Conservation (phyloP, 35 echinoderm and acorn worm species). For the Lytechinus pictus region DNA sequence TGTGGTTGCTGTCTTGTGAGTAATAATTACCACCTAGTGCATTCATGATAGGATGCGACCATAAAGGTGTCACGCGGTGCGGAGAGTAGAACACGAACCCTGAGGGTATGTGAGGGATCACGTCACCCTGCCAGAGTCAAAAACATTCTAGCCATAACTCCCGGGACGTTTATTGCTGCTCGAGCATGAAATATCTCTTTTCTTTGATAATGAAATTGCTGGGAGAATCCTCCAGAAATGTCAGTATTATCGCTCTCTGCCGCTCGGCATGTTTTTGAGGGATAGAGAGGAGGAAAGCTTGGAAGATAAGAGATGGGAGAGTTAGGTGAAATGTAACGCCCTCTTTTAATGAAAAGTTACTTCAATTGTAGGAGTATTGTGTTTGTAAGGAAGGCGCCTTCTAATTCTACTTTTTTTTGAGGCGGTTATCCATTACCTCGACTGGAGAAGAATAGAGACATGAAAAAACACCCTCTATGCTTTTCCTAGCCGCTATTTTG, state of each 20-base stretch:
- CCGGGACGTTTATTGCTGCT: conserved; percentile 26
- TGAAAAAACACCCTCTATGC: background rate
- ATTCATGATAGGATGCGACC: background rate
- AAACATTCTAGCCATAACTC: conserved; percentile 35
- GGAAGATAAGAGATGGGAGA: background rate
- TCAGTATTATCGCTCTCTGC: conserved; percentile 8
- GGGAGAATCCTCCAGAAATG: background rate
- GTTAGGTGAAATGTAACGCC: conserved; percentile 27
- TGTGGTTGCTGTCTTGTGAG: background rate
- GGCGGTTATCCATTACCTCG: conserved; percentile 28
- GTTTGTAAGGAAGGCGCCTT: background rate
- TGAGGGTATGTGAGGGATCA: background rate
- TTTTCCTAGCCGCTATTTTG: background rate
- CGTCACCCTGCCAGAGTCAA: conserved; percentile 13
- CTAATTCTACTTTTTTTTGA: background rate
- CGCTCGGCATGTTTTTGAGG: background rate
- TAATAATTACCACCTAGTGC: background rate
- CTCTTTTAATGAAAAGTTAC: conserved; percentile 20
- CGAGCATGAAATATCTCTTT: conserved; percentile 24
- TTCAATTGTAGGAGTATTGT: background rate
- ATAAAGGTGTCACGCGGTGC: background rate
- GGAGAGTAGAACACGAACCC: background rate
- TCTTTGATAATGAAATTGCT: conserved; percentile 40
- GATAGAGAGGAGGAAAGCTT: background rate
- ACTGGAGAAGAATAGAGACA: conserved; percentile 8